These are phyloP conservation scores for Cotesia chilonis DNA, from an alignment of 1,140 invertebrate genomes.

Conservation along the genomic window DNA sequence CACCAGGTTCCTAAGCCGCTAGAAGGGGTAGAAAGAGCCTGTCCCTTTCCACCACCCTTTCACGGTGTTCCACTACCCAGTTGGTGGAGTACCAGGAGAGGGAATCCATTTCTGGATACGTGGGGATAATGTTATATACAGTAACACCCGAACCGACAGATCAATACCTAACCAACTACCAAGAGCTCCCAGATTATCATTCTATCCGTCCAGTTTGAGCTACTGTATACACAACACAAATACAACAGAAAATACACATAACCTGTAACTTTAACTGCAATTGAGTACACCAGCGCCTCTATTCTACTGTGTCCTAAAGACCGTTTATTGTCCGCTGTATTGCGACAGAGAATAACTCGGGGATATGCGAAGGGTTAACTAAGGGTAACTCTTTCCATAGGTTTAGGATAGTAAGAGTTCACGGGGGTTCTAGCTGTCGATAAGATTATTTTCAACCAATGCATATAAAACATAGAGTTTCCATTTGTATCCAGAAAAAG, in stretches of 20 bases:
- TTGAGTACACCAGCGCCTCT: neutral
- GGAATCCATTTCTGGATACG: constrained; percentile 29
- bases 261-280: too few relatives aligned
- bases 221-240: constrained; percentile 40
- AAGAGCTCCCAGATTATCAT: constrained; percentile 59
- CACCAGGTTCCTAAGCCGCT: constrained; percentile 42
- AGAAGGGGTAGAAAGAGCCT: too few relatives aligned
- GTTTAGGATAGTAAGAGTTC: too few relatives aligned
- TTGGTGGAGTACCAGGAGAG: constrained; percentile 9
- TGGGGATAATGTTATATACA: constrained; percentile 33
- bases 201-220: constrained; percentile 57
- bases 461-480: too few relatives aligned
- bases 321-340: neutral
- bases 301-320: neutral
- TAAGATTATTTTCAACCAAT: too few relatives aligned
- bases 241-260: neutral
- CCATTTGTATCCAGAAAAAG: too few relatives aligned
- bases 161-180: constrained; percentile 62
- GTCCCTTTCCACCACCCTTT: too few relatives aligned
- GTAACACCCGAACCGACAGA: constrained; percentile 59
- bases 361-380: too few relatives aligned
- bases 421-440: too few relatives aligned
- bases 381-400: too few relatives aligned
- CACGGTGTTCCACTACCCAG: constrained; percentile 43
- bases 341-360: too few relatives aligned